phyloP scores from a whole-genome alignment of 1,140 invertebrate genomes.

The Lysiphlebus fabarum region DNA sequence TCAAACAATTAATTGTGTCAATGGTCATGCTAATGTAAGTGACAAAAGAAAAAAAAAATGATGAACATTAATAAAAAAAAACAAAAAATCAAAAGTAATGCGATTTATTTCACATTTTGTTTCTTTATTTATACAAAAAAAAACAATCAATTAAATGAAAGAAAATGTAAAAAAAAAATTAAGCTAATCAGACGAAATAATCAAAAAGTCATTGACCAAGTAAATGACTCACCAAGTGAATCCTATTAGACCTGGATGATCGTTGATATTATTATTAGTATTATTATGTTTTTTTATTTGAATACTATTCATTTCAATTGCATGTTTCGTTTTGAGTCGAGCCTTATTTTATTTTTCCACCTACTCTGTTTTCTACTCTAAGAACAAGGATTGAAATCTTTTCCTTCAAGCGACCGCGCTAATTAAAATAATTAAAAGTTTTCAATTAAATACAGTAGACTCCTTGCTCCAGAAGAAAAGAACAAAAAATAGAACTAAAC shows the following conservation, averaged over 20 bases:
- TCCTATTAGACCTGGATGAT: neutral
- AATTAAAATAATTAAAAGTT: conserved; percentile 32
- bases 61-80: conserved; percentile 20
- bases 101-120: neutral
- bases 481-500: too few relatives aligned
- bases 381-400: conserved; percentile 18
- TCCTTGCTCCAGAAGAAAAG: too few relatives aligned
- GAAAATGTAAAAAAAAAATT: conserved; percentile 3
- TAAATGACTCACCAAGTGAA: conserved; percentile 16
- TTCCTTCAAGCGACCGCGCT: conserved; percentile 21
- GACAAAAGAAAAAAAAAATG: neutral
- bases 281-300: too few relatives aligned
- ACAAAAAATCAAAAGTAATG: conserved; percentile 12
- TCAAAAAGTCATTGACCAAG: conserved; percentile 15
- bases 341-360: neutral
- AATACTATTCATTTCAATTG: neutral
- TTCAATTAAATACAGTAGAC: too few relatives aligned
- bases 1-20: conserved; percentile 34
- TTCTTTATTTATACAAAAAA: neutral
- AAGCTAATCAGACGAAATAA: conserved; percentile 4
- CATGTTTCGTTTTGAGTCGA: neutral
- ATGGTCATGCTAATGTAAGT: conserved; percentile 40
- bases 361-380: neutral
- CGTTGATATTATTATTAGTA: too few relatives aligned
- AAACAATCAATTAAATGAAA: conserved; percentile 2